Evolutionary conservation across 2,888 invertebrate genomes (phyloP).

Genomic region (Tenodera sinensis): DNA sequence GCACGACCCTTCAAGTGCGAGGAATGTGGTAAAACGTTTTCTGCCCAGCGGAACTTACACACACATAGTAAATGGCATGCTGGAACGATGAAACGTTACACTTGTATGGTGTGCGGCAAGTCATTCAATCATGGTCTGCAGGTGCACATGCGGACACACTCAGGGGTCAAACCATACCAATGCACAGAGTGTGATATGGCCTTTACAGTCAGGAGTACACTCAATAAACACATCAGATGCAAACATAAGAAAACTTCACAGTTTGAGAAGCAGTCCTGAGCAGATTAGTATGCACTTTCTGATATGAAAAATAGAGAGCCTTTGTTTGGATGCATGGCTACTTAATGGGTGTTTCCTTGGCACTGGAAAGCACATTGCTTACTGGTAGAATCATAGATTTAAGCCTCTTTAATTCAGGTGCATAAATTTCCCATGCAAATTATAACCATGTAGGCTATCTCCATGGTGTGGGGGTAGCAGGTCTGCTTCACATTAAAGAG

Average conservation of each 20-base stretch:
- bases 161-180: conserved; percentile 30
- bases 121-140: conserved; percentile 28
- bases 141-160: conserved; percentile 33
- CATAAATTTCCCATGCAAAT: too few species aligned
- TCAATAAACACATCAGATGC: conserved; percentile 30
- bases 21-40: conserved; percentile 29
- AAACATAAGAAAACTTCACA: conserved; percentile 21
- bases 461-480: too few species aligned
- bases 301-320: background rate
- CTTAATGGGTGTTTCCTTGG: too few species aligned
- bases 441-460: too few species aligned
- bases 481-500: too few species aligned
- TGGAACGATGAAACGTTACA: conserved; percentile 26
- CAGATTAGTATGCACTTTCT: background rate
- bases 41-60: conserved; percentile 23
- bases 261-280: background rate
- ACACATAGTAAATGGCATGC: conserved; percentile 28
- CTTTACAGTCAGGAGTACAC: conserved; percentile 33
- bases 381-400: too few species aligned
- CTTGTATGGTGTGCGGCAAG: conserved; percentile 31
- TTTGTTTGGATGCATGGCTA: background rate
- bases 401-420: too few species aligned
- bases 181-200: conserved; percentile 28
- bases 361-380: too few species aligned
- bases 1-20: conserved; percentile 27